Conservation (phyloP, 2,797 vertebrate species). For the Prionace glauca region DNA sequence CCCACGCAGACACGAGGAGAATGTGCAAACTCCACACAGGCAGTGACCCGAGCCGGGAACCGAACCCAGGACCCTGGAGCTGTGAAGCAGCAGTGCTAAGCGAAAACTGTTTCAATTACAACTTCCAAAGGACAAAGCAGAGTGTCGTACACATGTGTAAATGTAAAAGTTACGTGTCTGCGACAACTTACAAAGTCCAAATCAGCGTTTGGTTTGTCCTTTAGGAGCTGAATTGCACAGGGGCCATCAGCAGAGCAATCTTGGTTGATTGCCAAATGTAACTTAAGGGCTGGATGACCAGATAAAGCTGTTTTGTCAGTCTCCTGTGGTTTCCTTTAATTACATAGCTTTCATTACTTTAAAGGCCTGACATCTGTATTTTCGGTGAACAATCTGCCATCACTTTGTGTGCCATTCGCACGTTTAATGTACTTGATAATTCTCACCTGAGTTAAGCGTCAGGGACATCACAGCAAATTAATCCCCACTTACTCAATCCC, state of each 20-base stretch:
- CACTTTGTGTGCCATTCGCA: slow-evolving; percentile 21
- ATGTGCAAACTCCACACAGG: too few relatives aligned
- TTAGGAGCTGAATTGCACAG: not conserved
- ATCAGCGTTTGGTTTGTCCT: not conserved
- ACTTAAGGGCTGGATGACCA: slow-evolving; percentile 16
- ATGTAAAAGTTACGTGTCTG: not conserved
- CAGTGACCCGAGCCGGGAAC: too few relatives aligned
- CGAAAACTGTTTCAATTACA: slow-evolving; percentile 8
- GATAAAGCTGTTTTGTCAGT: slow-evolving; percentile 11
- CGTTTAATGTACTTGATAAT: not conserved
- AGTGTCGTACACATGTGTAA: not conserved
- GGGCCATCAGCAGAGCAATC: not conserved
- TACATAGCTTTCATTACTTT: slow-evolving; percentile 35
- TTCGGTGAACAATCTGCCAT: slow-evolving; percentile 26
- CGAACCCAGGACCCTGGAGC: too few relatives aligned
- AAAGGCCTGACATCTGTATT: slow-evolving; percentile 33
- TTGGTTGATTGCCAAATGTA: slow-evolving; percentile 20
- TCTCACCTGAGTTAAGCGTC: not conserved
- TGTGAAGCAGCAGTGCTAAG: too few relatives aligned
- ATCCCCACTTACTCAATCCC: not conserved
- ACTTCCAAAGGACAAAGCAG: not conserved
- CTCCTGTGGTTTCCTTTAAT: slow-evolving; percentile 36
- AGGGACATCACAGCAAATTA: not conserved
- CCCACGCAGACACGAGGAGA: too few relatives aligned
- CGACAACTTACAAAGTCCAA: not conserved